Base-by-base conservation (phyloP, 1,140 invertebrate species). In the Watersipora subatra region DNA sequence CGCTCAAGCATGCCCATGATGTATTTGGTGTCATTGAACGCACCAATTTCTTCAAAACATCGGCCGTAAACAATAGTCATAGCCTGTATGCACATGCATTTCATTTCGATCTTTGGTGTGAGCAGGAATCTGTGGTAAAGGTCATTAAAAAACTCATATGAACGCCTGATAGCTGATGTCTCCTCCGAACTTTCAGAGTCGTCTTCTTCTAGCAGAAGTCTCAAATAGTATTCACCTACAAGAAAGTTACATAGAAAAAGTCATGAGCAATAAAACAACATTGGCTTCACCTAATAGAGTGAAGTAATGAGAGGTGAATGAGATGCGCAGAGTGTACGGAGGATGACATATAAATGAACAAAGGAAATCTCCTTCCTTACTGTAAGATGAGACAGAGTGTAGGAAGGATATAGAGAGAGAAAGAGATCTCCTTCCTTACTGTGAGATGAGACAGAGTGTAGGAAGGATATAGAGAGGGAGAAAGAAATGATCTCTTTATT, bases 121-220 rank as follows among this genome's bases (percentile, higher is more conserved):
- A 96, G 85, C 69, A 99, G 83, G 77, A 99, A 99, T 67, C 94
- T 86, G 78, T 99, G 94, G 78, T 99, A 99, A 3, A 99, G 83
- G 76, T 97, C 93, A 82, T 97, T 97, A 83, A 99, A 99, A 82
- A 99, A 97, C 79, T 96, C 91, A 86, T 83, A 92, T 86, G 90
- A 90, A 80, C 88, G 87, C 75, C 89, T 86, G 72, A 92, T 92
- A 3, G 88, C 88, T 70, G 87, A 91, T 70, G 90, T 89, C 64
- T 89, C 89, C 76, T 87, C 89, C 24, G 70, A 66, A 73, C 88
- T 86, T 22, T 71, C 74, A 65, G 74, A 73, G 65, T 83, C 81
- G 73, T 90, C 86, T 80, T 94, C 91, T 80, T 97, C 93, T 25
- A 99, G 81, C 64, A 99, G 82, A 69, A 99, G 82, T 66, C 95